These are phyloP conservation scores for Conopomorpha cramerella DNA, from an alignment of 1,140 invertebrate genomes.

Conservation along the genomic window DNA sequence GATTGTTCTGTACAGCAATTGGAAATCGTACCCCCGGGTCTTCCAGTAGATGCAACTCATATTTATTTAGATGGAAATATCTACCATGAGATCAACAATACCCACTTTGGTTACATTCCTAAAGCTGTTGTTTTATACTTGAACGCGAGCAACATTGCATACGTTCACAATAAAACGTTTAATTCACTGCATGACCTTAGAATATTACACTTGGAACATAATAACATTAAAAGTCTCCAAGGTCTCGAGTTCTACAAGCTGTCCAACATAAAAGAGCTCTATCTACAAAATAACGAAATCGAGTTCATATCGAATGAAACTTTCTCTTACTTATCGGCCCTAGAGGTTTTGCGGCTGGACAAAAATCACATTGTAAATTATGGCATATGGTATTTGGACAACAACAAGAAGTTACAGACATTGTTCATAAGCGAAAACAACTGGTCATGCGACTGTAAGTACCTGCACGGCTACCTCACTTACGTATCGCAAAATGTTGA, in stretches of 20 bases:
- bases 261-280: slow-evolving; percentile 78
- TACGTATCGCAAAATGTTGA: slow-evolving; percentile 74
- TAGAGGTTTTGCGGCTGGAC: slow-evolving; percentile 81
- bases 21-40: slow-evolving; percentile 70
- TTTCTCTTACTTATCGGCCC: slow-evolving; percentile 72
- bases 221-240: slow-evolving; percentile 73
- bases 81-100: slow-evolving; percentile 76
- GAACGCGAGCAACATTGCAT: slow-evolving; percentile 78
- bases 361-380: slow-evolving; percentile 81
- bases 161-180: slow-evolving; percentile 87
- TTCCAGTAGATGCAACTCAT: slow-evolving; percentile 90
- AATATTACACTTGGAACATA: slow-evolving; percentile 84
- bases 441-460: slow-evolving; percentile 88
- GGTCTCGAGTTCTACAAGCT: slow-evolving; percentile 85
- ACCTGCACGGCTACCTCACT: slow-evolving; percentile 73
- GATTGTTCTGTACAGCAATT: slow-evolving; percentile 76
- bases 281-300: slow-evolving; percentile 85
- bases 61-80: slow-evolving; percentile 83
- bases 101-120: slow-evolving; percentile 84
- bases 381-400: slow-evolving; percentile 77
- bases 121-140: slow-evolving; percentile 82
- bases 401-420: slow-evolving; percentile 65
- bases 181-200: slow-evolving; percentile 77
- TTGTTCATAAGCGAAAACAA: slow-evolving; percentile 72
- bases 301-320: slow-evolving; percentile 78